phyloP scores from a whole-genome alignment of 2,888 invertebrate species.

The Icerya purchasi region DNA sequence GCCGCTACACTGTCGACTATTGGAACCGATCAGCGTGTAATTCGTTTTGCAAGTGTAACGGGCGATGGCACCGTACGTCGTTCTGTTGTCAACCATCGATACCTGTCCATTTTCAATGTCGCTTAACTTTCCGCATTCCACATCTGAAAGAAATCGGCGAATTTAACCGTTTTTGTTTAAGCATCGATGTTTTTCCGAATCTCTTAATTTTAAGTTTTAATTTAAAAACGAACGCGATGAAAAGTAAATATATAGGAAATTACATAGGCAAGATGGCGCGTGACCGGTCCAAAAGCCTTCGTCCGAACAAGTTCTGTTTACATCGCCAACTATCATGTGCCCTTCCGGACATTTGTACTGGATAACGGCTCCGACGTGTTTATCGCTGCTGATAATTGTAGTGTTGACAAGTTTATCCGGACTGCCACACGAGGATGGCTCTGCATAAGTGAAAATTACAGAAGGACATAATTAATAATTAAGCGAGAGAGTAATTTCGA shows the following conservation, averaged over 20 bases:
- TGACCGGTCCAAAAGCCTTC: slow-evolving; percentile 66
- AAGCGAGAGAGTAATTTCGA: too few species aligned
- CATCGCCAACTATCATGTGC: slow-evolving; percentile 51
- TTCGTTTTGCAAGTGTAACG: slow-evolving; percentile 61
- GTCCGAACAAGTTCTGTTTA: slow-evolving; percentile 41
- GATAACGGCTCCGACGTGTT: slow-evolving; percentile 45
- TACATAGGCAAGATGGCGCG: slow-evolving; percentile 72
- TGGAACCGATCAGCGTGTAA: slow-evolving; percentile 55
- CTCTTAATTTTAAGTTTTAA: too few species aligned
- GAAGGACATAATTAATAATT: too few species aligned
- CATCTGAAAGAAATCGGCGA: too few species aligned
- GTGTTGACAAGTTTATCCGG: slow-evolving; percentile 68
- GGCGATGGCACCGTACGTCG: slow-evolving; percentile 56
- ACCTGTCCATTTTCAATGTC: slow-evolving; percentile 51
- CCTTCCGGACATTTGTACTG: slow-evolving; percentile 61
- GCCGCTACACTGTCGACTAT: slow-evolving; percentile 46
- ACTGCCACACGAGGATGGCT: slow-evolving; percentile 65
- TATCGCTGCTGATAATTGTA: slow-evolving; percentile 43
- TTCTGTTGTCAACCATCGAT: slow-evolving; percentile 40
- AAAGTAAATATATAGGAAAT: too few species aligned
- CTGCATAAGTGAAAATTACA: too few species aligned
- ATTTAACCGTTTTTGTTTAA: too few species aligned
- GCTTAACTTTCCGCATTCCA: slow-evolving; percentile 52
- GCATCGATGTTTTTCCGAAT: not conserved
- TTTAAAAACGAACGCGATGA: too few species aligned